Evolutionary conservation across 1,140 invertebrate species (phyloP).

Genomic region (Elysia chlorotica): DNA sequence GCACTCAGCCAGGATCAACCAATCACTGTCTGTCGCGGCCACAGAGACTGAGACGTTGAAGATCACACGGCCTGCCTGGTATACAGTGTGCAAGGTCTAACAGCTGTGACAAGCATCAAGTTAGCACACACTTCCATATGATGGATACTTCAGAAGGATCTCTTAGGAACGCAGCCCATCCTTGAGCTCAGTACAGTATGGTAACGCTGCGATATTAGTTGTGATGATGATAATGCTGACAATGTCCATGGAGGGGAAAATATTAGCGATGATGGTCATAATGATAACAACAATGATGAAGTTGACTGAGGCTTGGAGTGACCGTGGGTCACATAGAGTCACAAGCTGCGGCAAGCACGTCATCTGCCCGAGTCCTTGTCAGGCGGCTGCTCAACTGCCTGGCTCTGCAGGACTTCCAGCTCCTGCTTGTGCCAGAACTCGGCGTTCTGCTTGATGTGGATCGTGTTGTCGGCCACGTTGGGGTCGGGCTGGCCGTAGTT

Average conservation of each 20-base stretch:
- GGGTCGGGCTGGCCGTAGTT: slow-evolving; percentile 87
- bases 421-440: slow-evolving; percentile 60
- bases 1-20: no score
- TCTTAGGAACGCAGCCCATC: no score
- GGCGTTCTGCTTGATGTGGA: slow-evolving; percentile 62
- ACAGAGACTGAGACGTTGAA: no score
- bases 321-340: not conserved
- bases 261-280: not conserved
- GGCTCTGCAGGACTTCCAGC: slow-evolving; percentile 81
- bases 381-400: slow-evolving; percentile 67
- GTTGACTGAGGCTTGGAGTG: not conserved
- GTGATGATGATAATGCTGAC: not conserved
- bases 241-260: not conserved
- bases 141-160: no score
- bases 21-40: no score
- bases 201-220: not conserved
- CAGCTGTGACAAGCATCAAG: no score
- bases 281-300: not conserved
- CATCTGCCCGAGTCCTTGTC: not conserved
- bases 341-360: not conserved
- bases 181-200: no score
- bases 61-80: no score
- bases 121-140: no score
- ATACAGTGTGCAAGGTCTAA: no score
- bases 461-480: slow-evolving; percentile 83